Conservation (phyloP, 2,113 vertebrate species). For the Brachirus orientalis region DNA sequence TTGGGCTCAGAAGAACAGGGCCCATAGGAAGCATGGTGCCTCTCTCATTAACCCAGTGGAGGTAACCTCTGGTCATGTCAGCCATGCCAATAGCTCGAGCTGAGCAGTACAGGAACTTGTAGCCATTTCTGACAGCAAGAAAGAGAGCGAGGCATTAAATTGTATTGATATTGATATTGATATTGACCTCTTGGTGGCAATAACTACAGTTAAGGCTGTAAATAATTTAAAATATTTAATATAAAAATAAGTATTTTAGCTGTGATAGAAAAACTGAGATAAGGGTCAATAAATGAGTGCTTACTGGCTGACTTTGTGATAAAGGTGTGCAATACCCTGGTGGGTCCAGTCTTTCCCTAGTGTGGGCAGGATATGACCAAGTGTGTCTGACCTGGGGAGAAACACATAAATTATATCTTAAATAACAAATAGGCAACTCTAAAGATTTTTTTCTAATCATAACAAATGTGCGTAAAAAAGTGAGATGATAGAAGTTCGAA, state of each 20-base stretch:
- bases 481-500: too few relatives aligned
- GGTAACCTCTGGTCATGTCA: slow-evolving; percentile 95
- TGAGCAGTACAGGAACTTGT: slow-evolving; percentile 97
- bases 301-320: slow-evolving; percentile 99
- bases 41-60: slow-evolving; percentile 97
- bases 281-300: slow-evolving; percentile 52
- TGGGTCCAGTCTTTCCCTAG: slow-evolving; percentile 99
- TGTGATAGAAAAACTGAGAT: too few relatives aligned
- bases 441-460: too few relatives aligned
- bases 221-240: too few relatives aligned
- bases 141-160: not conserved
- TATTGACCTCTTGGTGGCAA: not conserved
- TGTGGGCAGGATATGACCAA: slow-evolving; percentile 96
- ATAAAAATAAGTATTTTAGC: too few relatives aligned
- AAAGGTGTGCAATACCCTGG: slow-evolving; percentile 94
- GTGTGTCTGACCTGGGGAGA: slow-evolving; percentile 89
- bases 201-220: too few relatives aligned
- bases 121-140: slow-evolving; percentile 87
- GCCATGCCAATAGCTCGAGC: slow-evolving; percentile 98
- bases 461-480: too few relatives aligned
- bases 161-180: too few relatives aligned
- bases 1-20: slow-evolving; percentile 93
- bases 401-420: not conserved
- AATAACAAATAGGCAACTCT: too few relatives aligned
- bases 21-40: slow-evolving; percentile 95